A percentile compares a stretch with the other conserved stretches of the same genome.
phyloP scores from a whole-genome alignment of 2,888 invertebrate genomes.

The Carcina quercana region DNA sequence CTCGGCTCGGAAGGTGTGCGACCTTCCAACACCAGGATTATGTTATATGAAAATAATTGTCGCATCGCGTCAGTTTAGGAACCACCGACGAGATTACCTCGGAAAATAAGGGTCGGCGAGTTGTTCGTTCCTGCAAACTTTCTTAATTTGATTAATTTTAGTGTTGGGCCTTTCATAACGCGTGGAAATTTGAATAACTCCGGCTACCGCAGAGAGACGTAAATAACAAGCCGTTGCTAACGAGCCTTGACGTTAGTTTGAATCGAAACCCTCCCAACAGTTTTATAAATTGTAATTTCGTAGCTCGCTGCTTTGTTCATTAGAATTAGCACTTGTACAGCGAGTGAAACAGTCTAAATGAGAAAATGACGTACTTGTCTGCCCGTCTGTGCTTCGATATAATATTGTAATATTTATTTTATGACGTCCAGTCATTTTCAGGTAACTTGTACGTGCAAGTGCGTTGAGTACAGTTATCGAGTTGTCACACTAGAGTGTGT shows the following conservation, averaged over 20 bases:
- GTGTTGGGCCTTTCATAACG: slow-evolving; percentile 29
- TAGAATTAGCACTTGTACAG: too few relatives aligned
- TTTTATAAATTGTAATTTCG: too few relatives aligned
- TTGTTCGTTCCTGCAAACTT: slow-evolving; percentile 47
- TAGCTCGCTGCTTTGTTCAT: too few relatives aligned
- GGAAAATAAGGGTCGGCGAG: slow-evolving; percentile 48
- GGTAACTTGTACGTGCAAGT: too few relatives aligned
- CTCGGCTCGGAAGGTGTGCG: too few relatives aligned
- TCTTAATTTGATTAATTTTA: slow-evolving; percentile 56
- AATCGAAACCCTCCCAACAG: too few relatives aligned
- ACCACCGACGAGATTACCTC: slow-evolving; percentile 44
- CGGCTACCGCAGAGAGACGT: slow-evolving; percentile 12
- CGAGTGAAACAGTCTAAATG: too few relatives aligned
- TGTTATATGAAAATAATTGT: slow-evolving; percentile 67
- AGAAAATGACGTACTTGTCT: too few relatives aligned
- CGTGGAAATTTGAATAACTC: slow-evolving; percentile 24
- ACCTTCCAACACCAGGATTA: slow-evolving; percentile 55
- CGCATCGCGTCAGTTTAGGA: slow-evolving; percentile 44
- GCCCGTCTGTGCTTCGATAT: too few relatives aligned
- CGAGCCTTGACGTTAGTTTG: not conserved
- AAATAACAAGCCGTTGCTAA: not conserved
- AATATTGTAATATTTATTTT: too few relatives aligned
- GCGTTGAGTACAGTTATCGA: too few relatives aligned
- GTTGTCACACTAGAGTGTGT: slow-evolving; percentile 9
- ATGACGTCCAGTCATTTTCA: too few relatives aligned